Conservation (phyloP, 1,140 invertebrate genomes). For the Drepana arcuata region DNA sequence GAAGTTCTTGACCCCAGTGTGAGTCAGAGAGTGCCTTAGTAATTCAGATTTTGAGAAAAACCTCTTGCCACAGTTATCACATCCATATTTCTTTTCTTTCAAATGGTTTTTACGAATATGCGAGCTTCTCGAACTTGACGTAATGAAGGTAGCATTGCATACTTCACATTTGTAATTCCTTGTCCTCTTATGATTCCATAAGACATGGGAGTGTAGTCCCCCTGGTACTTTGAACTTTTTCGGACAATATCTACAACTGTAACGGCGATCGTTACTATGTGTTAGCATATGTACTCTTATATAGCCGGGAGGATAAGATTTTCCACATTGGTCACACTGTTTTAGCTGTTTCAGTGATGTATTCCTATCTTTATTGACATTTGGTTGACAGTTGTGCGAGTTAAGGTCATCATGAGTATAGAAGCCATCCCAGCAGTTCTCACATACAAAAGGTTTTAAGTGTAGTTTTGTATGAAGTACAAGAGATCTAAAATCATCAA, state of each 20-base stretch:
- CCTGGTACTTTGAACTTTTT: constrained; percentile 66
- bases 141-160: constrained; percentile 62
- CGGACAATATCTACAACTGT: constrained; percentile 62
- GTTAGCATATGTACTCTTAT: constrained; percentile 64
- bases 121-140: constrained; percentile 54
- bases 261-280: constrained; percentile 50
- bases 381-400: constrained; percentile 46
- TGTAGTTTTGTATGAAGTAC: constrained; percentile 60
- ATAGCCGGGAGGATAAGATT: constrained; percentile 61
- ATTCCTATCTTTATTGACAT: constrained; percentile 30
- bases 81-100: constrained; percentile 64
- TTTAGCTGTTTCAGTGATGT: constrained; percentile 37
- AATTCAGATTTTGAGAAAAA: constrained; percentile 63
- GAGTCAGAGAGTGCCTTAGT: constrained; percentile 56
- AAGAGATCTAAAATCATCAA: constrained; percentile 58
- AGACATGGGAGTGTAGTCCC: constrained; percentile 56
- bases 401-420: constrained; percentile 34
- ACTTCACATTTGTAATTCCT: constrained; percentile 61
- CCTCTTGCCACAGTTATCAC: constrained; percentile 56
- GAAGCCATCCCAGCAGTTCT: constrained; percentile 65
- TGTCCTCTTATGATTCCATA: constrained; percentile 65
- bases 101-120: constrained; percentile 64
- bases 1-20: constrained; percentile 62
- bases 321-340: constrained; percentile 67
- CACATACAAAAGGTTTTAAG: constrained; percentile 55